These are phyloP conservation scores for Physocephala rufipes DNA, from an alignment of 2,888 invertebrate species.

Conservation along the genomic window DNA sequence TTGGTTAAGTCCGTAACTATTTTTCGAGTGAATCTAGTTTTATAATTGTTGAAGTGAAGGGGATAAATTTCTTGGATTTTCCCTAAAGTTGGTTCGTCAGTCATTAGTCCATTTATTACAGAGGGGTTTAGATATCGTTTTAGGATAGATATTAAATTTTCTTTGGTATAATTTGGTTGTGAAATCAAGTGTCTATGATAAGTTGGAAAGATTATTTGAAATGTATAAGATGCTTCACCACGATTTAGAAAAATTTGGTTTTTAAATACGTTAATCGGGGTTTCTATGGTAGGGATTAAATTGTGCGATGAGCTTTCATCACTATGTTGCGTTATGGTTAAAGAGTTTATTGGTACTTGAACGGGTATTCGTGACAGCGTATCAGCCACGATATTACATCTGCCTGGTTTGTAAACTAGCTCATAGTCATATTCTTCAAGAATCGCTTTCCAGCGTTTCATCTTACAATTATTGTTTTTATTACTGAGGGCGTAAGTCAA, in stretches of 20 bases:
- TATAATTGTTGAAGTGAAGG: constrained; percentile 25
- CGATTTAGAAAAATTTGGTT: constrained; percentile 9
- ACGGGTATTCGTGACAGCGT: constrained; percentile 28
- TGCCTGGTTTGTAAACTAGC: constrained; percentile 32
- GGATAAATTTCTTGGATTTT: constrained; percentile 37
- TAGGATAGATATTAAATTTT: constrained; percentile 27
- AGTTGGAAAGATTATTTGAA: constrained; percentile 33
- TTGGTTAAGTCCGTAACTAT: constrained; percentile 11
- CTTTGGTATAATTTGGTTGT: constrained; percentile 24
- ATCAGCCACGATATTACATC: constrained; percentile 33
- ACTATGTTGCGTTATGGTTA: not conserved
- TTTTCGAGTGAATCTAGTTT: constrained; percentile 5
- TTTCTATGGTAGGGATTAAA: constrained; percentile 1
- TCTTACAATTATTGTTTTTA: constrained; percentile 34
- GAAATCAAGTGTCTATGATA: constrained; percentile 37
- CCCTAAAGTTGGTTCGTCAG: constrained; percentile 34
- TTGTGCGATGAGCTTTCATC: not conserved
- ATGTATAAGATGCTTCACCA: constrained; percentile 25
- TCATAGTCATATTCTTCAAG: constrained; percentile 37
- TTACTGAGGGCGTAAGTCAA: constrained; percentile 32
- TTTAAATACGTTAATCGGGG: constrained; percentile 5
- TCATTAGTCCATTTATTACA: constrained; percentile 34
- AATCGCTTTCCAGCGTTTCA: constrained; percentile 38
- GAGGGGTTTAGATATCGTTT: constrained; percentile 36
- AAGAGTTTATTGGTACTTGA: not conserved